Base-by-base conservation (phyloP, 2,888 invertebrate species). In the Stenchaetothrips biformis region DNA sequence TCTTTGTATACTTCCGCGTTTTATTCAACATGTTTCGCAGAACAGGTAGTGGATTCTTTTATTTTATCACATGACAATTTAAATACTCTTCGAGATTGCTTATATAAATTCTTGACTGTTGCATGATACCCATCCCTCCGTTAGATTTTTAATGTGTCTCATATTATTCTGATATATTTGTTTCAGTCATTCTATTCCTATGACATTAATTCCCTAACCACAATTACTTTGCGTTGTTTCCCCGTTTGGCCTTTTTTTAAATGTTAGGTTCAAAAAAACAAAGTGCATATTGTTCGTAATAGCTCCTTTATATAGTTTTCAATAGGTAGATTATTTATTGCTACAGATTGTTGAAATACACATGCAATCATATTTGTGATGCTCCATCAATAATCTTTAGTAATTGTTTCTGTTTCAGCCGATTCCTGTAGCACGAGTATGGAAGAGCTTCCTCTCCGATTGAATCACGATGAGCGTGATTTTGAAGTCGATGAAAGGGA, bases 401-500 rank as follows among this genome's bases (percentile, higher is more conserved):
- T 18, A 4, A 53, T 11, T 0, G 4, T 53, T 53, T 18, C 53
- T 53, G 8, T 74, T 25, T 7, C 25, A 74, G 67, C 1, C 25
- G 25, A 25, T 7, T 0, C 25, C 25, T 25, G 1, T 21, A 21
- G 11, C 7, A 16, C n/a, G 8, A 83, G 86, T 8, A 74, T 74
- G 84, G 87, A 87, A 84, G 85, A 86, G 78, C 85, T 86, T 79
- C 87, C 87, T 48, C 84, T 87, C 81, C 86, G 87, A 83, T 80
- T 84, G 78, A 83, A 82, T 81, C 84, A 84, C 80, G 85, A 85
- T 81, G 86, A 86, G 81, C 84, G 85, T 78, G 85, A 86, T 80
- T 87, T 87, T 84, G 87, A 87, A 81, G 87, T 87, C 84, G 88
- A 87, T 81, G 88, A 88, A 83, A 86, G 85, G 82, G 88, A 88